A percentile compares a stretch with the other conserved stretches of the same genome.
Evolutionary conservation across 2,797 vertebrate genomes (phyloP).

Genomic region (Anguilla anguilla): DNA sequence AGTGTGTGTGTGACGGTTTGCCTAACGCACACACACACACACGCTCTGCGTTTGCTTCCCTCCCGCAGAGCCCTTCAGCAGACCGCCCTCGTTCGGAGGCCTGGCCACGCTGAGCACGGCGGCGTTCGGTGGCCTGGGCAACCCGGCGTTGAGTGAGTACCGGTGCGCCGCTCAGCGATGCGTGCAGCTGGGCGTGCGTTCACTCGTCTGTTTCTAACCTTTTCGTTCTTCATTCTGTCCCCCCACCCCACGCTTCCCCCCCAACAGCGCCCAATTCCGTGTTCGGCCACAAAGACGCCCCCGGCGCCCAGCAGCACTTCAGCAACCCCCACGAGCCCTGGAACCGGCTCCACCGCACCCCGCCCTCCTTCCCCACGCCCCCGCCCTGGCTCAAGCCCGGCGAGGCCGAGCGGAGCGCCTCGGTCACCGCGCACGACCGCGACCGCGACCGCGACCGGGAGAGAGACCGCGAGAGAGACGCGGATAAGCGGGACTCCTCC

Average conservation of each 20-base stretch:
- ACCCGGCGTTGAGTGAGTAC: slow-evolving; percentile 94
- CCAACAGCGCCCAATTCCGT: slow-evolving; percentile 86
- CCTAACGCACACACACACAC: neutral
- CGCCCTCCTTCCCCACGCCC: slow-evolving; percentile 96
- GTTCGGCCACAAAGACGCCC: slow-evolving; percentile 95
- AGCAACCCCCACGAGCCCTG: slow-evolving; percentile 91
- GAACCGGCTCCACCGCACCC: slow-evolving; percentile 97
- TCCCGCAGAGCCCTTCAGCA: slow-evolving; percentile 85
- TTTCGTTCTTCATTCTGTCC: neutral
- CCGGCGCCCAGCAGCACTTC: slow-evolving; percentile 84
- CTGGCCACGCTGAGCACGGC: slow-evolving; percentile 90
- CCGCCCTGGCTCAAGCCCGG: slow-evolving; percentile 97
- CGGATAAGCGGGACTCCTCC: slow-evolving; percentile 88
- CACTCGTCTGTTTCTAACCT: too few relatives aligned
- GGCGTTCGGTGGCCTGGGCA: slow-evolving; percentile 96
- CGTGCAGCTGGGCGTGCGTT: too few relatives aligned
- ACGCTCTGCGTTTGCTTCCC: neutral
- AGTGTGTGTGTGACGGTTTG: neutral
- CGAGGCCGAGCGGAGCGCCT: slow-evolving; percentile 90
- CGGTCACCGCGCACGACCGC: slow-evolving; percentile 90
- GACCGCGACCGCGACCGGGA: slow-evolving; percentile 86
- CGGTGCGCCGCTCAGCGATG: neutral
- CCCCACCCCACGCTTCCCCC: slow-evolving; percentile 52
- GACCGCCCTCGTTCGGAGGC: slow-evolving; percentile 87
- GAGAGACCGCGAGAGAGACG: slow-evolving; percentile 65